Conservation (phyloP, 2,797 vertebrate genomes). For the Malurus splendens region DNA sequence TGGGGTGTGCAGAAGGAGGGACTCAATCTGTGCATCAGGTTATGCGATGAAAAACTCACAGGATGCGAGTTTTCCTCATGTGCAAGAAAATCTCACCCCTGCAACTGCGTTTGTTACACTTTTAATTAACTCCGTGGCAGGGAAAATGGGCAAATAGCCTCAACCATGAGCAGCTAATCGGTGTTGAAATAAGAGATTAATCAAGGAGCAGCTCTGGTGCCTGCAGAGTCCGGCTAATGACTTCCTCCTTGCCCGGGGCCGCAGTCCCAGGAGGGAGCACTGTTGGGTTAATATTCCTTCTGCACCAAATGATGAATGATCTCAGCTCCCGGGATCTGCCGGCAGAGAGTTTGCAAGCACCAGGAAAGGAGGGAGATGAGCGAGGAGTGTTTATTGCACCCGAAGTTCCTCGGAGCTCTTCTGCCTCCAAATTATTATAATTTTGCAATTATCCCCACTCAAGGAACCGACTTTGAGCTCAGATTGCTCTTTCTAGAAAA, state of each 20-base stretch:
- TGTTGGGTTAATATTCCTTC: not conserved
- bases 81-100: not conserved
- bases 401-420: not conserved
- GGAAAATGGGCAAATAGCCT: not conserved
- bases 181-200: constrained; percentile 1
- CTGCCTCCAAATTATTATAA: no score
- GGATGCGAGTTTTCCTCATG: no score
- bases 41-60: not conserved
- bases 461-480: not conserved
- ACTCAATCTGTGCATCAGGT: rapidly evolving
- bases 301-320: not conserved
- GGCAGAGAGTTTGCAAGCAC: not conserved
- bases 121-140: not conserved
- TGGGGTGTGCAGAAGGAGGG: not conserved
- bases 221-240: not conserved
- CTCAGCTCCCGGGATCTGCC: not conserved
- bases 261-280: not conserved
- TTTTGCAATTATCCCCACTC: rapidly evolving
- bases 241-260: not conserved
- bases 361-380: not conserved
- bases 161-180: not conserved
- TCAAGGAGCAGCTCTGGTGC: not conserved
- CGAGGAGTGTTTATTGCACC: no score
- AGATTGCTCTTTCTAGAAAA: not conserved
- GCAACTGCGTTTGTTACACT: not conserved